These are phyloP conservation scores for Ctenochaetus hawaiiensis DNA, from an alignment of 2,797 vertebrate genomes.

Conservation along the genomic window DNA sequence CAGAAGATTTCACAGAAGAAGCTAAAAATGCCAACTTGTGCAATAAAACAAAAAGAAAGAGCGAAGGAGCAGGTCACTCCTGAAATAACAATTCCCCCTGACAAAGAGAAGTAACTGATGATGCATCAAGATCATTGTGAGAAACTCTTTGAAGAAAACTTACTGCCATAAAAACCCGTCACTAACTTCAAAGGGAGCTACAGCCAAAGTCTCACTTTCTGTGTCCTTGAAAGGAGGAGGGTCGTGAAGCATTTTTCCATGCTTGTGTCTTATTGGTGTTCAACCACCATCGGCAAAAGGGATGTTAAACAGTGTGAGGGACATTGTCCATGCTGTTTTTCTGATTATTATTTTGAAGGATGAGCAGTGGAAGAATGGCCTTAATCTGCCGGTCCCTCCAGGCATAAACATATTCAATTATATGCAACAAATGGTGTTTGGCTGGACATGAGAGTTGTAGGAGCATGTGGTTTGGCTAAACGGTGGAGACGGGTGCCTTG, in stretches of 20 bases:
- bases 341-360: slow-evolving; percentile 54
- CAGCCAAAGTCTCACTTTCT: slow-evolving; percentile 40
- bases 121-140: slow-evolving; percentile 33
- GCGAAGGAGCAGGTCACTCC: slow-evolving; percentile 4
- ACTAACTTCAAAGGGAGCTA: slow-evolving; percentile 39
- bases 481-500: slow-evolving; percentile 19
- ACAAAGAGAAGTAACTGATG: slow-evolving; percentile 50
- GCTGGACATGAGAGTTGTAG: slow-evolving; percentile 17
- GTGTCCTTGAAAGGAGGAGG: slow-evolving; percentile 47
- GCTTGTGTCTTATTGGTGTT: slow-evolving; percentile 16
- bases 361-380: slow-evolving; percentile 36
- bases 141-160: slow-evolving; percentile 33
- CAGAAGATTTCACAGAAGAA: slow-evolving; percentile 17
- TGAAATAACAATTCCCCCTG: slow-evolving; percentile 8
- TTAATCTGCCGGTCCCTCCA: slow-evolving; percentile 31
- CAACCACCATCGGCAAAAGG: slow-evolving; percentile 26
- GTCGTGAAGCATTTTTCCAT: neutral
- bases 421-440: slow-evolving; percentile 56
- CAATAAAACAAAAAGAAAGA: slow-evolving; percentile 21
- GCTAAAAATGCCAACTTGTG: slow-evolving; percentile 32
- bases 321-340: slow-evolving; percentile 49
- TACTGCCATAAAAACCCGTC: slow-evolving; percentile 31
- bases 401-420: slow-evolving; percentile 65
- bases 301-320: slow-evolving; percentile 44
- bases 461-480: slow-evolving; percentile 19